Conservation (phyloP, 2,113 vertebrate genomes). For the Seriola quinqueradiata region DNA sequence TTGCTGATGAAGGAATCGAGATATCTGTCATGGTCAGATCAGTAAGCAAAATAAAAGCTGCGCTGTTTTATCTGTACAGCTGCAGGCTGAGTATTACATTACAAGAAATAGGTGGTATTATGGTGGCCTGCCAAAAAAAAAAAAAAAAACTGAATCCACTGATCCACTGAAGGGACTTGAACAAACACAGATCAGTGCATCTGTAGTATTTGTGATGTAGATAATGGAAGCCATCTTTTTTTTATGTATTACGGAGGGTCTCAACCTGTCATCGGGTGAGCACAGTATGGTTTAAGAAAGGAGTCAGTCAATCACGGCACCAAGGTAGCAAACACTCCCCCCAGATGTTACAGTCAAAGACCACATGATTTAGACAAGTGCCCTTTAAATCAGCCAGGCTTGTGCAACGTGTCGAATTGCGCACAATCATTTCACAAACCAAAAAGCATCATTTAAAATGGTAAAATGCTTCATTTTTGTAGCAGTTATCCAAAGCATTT, state of each 20-base stretch:
- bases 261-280: neutral
- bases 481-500: neutral
- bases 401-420: neutral
- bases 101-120: neutral
- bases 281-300: neutral
- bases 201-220: neutral
- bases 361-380: neutral
- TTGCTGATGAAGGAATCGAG: constrained; percentile 46
- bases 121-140: neutral
- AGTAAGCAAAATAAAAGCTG: constrained; percentile 19
- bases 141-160: too few relatives aligned
- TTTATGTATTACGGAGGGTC: neutral
- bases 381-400: neutral
- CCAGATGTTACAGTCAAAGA: neutral
- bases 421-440: neutral
- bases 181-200: neutral
- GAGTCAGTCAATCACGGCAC: neutral
- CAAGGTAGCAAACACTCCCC: neutral
- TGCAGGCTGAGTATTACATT: neutral
- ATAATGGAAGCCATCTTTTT: neutral
- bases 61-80: constrained; percentile 21
- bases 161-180: neutral
- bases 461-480: neutral
- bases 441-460: neutral
- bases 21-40: constrained; percentile 36